Base-by-base conservation (phyloP, 2,888 invertebrate species). In the Julus scanicus region DNA sequence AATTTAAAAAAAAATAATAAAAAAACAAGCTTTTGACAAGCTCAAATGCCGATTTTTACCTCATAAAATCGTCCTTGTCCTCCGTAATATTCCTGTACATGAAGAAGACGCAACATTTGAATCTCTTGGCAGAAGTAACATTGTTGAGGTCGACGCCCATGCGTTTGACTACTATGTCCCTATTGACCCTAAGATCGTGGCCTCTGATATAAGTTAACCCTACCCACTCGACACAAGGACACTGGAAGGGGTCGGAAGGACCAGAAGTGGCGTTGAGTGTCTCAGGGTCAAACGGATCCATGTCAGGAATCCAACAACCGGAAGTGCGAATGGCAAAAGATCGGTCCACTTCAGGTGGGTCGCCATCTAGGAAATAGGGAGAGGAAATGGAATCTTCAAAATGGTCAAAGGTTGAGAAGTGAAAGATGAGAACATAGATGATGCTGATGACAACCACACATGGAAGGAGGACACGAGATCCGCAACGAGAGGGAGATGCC, bases 241-340 rank as follows among this genome's bases (percentile, higher is more conserved):
- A 86, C 37, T 40, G 40, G 37, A 37, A 84, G 40, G 84, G 84
- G n/a, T 84, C 84, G 15, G 57, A n/a, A 2, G 57, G 57, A 84
- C 13, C 84, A 37, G 40, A 84, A 44, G 49, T 29, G 13, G 6
- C n/a, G 48, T 49, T 44, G 44, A 44, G n/a, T n/a, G 13, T 20
- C 2, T 2, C 29, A 1, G 40, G 40, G 20, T 86, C 49, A 17
- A 86, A 86, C 2, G 86, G 86, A 20, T 84, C 37, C 40, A 37
- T 29, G 48, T 86, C 49, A 9, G 86, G 86, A 4, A 86, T 49
- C n/a, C n/a, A 20, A 86, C 86, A 86, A 11, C 86, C 86, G 17
- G 40, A 11, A 2, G 86, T 86, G 86, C 15, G 20, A 20, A 86
- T 86, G 48, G 84, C 39, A n/a, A 37, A 84, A n/a, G 3, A 11